Evolutionary conservation across 2,797 vertebrate genomes (phyloP), one percentile per base, ranked within the genome.

Genomic region (Cuniculus paca): DNA sequence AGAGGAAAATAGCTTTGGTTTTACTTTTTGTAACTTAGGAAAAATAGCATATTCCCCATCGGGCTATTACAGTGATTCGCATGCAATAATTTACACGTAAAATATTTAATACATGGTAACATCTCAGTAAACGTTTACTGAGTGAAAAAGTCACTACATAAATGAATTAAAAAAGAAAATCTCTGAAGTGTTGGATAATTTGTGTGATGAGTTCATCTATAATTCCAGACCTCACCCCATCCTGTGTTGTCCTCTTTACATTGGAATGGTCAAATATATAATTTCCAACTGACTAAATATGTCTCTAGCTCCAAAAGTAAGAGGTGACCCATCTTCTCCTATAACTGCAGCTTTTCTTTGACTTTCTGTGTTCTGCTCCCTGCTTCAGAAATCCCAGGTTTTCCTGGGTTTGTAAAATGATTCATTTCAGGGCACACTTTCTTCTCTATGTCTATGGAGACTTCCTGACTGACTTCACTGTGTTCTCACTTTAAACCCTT

Each of bases 361-460:
- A 65, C 96, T 97, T 97, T 97, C 94, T 97, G 97, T 97, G 63
- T 97, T 97, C 94, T 98, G 48, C 72, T 96, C 74, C 93, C 88
- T 58, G 45, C 65, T 83, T 86, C 42, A 97, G 94, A 96, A 97
- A 90, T 97, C 97, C 95, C 79, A 48, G 0, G 16, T 89, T 78
- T 82, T 82, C 97, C 45, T 75, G 78, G 65, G 31, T 72, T 45
- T 92, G 22, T 50, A 79, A 63, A 63, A 90, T 45, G 42, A 75
- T 83, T 87, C 16, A 10, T 92, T 90, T 78, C 17, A 42, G n/a
- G 50, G 42, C 50, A 22, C 3, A 22, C 72, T 24, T 86, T 72
- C 50, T 81, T 61, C 28, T 77, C 79, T 39, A 22, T 22, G 61
- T 54, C 68, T 56, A 39, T 14, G 52, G 28, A 70, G 17, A 60